Percentiles rank a stretch among this genome's conserved stretches.
Evolutionary conservation across 2,113 vertebrate genomes (phyloP).

Genomic region (Oostethus manadensis): DNA sequence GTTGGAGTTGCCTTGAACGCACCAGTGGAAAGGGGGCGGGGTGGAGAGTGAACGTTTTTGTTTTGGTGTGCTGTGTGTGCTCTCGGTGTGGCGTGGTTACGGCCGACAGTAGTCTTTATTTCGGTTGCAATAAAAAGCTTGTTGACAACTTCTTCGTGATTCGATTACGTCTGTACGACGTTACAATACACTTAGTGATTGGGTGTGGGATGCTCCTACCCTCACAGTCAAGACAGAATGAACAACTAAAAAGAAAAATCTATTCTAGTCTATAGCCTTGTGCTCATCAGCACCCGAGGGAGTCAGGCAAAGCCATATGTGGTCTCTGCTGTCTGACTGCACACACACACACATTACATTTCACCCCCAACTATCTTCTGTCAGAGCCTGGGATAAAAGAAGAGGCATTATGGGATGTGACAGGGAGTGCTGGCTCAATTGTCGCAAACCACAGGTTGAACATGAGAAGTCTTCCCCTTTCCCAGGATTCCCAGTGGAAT

Average conservation of each 20-base stretch:
- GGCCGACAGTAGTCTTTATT: no score
- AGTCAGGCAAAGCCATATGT: conserved; percentile 24
- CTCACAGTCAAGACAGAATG: conserved; percentile 17
- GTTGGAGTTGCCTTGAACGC: no score
- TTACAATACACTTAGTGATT: conserved; percentile 33
- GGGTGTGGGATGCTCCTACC: conserved; percentile 14
- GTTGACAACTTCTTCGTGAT: no score
- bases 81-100: no score
- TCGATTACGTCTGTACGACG: no score
- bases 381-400: conserved; percentile 17
- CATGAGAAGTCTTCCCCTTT: conserved; percentile 6
- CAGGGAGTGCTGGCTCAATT: conserved; percentile 23
- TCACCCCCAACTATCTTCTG: neutral
- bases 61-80: no score
- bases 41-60: no score
- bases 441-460: conserved; percentile 8
- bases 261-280: conserved; percentile 18
- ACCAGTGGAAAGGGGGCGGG: no score
- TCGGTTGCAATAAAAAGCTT: no score
- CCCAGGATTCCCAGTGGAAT: neutral
- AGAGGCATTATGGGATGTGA: conserved; percentile 25
- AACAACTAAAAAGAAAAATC: conserved; percentile 7
- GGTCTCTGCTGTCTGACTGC: conserved; percentile 9
- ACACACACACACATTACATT: neutral
- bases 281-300: conserved; percentile 16